A percentile compares a stretch with the other conserved stretches of the same genome.
These are phyloP conservation scores for Anseranas semipalmata DNA, from an alignment of 2,113 vertebrate species.

Conservation along the genomic window DNA sequence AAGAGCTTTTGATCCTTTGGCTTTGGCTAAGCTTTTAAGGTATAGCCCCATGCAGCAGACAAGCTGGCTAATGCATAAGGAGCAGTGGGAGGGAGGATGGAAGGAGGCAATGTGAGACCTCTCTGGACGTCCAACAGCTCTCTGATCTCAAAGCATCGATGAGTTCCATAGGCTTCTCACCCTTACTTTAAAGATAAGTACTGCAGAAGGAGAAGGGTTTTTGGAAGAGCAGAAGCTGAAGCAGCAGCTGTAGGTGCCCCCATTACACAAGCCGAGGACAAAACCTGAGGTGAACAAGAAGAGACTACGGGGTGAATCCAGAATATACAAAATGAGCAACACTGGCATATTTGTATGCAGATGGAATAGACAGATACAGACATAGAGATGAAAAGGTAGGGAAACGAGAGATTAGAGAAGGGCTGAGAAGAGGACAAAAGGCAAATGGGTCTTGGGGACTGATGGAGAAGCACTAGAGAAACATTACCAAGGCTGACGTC, in stretches of 20 bases:
- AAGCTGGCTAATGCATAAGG: neutral
- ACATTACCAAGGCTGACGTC: neutral
- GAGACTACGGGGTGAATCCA: neutral
- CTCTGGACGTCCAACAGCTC: neutral
- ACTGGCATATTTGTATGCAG: neutral
- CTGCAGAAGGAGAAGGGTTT: neutral
- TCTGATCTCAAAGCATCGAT: neutral
- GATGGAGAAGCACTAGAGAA: neutral
- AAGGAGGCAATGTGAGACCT: accelerated
- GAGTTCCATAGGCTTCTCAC: neutral
- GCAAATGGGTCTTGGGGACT: neutral
- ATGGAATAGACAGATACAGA: neutral
- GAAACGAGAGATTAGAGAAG: neutral
- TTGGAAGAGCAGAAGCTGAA: neutral
- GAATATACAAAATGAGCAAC: neutral
- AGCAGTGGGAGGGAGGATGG: neutral
- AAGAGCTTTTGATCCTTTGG: neutral
- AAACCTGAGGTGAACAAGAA: neutral
- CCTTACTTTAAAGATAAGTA: neutral
- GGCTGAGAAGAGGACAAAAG: neutral
- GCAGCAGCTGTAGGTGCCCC: neutral
- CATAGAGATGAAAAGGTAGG: neutral
- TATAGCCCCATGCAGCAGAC: accelerated
- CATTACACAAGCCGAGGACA: neutral
- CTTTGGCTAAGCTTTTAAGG: neutral